These are phyloP conservation scores for Salvelinus fontinalis DNA, from an alignment of 2,113 vertebrate species.

Conservation along the genomic window DNA sequence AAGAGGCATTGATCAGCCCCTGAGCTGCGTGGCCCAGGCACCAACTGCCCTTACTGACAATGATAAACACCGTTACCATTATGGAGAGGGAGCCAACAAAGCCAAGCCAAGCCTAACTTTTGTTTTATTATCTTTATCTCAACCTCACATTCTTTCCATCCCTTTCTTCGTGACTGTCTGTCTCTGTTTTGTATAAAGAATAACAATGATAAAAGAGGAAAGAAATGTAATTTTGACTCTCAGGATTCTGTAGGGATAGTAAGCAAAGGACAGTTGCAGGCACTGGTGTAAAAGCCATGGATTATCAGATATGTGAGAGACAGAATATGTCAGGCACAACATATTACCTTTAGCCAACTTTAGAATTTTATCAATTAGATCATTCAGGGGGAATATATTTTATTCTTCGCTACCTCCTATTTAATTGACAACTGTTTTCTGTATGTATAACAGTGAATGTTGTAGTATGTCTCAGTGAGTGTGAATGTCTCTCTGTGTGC, in stretches of 20 bases:
- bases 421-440: neutral
- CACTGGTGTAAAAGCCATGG: neutral
- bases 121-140: constrained; percentile 40
- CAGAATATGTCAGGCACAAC: neutral
- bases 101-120: constrained; percentile 1
- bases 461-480: neutral
- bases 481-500: neutral
- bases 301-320: neutral
- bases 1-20: constrained; percentile 72
- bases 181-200: neutral
- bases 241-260: neutral
- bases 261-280: no score
- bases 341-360: no score
- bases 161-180: neutral
- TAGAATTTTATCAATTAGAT: no score
- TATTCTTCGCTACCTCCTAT: neutral
- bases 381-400: neutral
- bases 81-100: constrained; percentile 1
- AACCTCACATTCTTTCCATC: constrained; percentile 50
- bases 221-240: neutral
- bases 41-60: constrained; percentile 16
- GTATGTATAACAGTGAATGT: neutral
- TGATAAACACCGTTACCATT: neutral
- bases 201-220: neutral
- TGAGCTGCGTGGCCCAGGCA: constrained; percentile 45